A percentile compares a stretch with the other conserved stretches of the same genome.
Evolutionary conservation across 1,140 invertebrate species (phyloP).

Genomic region (Harlomillsia oculata): DNA sequence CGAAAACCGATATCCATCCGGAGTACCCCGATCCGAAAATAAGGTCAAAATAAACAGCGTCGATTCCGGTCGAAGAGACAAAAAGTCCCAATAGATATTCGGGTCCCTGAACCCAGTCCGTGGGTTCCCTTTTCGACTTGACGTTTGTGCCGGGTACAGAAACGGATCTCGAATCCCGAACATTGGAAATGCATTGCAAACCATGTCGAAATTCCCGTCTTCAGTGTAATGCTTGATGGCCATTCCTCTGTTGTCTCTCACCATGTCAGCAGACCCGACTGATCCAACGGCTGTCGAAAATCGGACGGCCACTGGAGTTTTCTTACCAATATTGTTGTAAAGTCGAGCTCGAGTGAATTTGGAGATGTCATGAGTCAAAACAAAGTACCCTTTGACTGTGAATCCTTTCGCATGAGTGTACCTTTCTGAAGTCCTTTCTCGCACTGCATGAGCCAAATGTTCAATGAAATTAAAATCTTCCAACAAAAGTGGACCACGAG

Average conservation of each 20-base stretch:
- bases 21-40: slow-evolving; percentile 84
- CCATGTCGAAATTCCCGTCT: slow-evolving; percentile 91
- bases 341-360: slow-evolving; percentile 72
- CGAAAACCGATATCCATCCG: slow-evolving; percentile 87
- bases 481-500: background rate
- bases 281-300: slow-evolving; percentile 85
- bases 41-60: slow-evolving; percentile 78
- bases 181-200: slow-evolving; percentile 92
- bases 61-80: slow-evolving; percentile 75
- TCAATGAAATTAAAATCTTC: background rate
- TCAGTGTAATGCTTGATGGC: too few relatives aligned
- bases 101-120: slow-evolving; percentile 61
- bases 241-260: too few relatives aligned
- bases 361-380: slow-evolving; percentile 82
- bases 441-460: slow-evolving; percentile 73
- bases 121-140: slow-evolving; percentile 89
- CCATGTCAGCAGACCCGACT: slow-evolving; percentile 68
- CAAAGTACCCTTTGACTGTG: slow-evolving; percentile 65
- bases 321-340: slow-evolving; percentile 73
- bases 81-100: slow-evolving; percentile 94
- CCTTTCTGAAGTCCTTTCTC: slow-evolving; percentile 90
- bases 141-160: slow-evolving; percentile 81
- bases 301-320: slow-evolving; percentile 65
- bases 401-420: slow-evolving; percentile 94
- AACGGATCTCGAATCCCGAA: slow-evolving; percentile 92